Base-by-base conservation (phyloP, 2,888 invertebrate species). In the Drosophila testacea region DNA sequence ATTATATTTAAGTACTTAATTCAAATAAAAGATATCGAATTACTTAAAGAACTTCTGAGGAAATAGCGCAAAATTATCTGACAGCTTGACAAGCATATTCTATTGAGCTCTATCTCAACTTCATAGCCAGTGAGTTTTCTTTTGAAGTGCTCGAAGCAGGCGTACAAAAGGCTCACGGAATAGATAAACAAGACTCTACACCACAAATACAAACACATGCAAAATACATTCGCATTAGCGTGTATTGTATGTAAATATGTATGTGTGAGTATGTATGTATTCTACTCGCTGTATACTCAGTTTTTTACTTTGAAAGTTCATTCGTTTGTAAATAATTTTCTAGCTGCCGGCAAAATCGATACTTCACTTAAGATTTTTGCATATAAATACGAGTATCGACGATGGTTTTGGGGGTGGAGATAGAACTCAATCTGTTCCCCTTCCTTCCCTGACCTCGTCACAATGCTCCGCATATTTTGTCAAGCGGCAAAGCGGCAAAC, bases 341-440 rank as follows among this genome's bases (percentile, higher is more conserved):
- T 74, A 73, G 85, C 85, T 78, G 42, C 44, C 52, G 83, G 85
- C 85, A 81, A 88, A 85, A 85, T 85, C 85, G 88, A 85, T 85
- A 89, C 86, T 85, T 85, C 73, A 73, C 73, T 79, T 79, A 88
- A 85, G 83, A 88, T 85, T 89, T 87, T 85, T 85, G 86, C 83
- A 85, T 88, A 81, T 66, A 83, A 70, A 63, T 69, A 71, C 54
- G 72, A 64, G 50, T 63, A 44, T 34, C 46, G 28, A 3, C 34
- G 27, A 13, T 16, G 22, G 39, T 5, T 42, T 22, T 7, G 6
- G 6, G 32, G 7, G 32, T 32, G 32, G 27, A 0, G 16, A 22
- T 22, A 6, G 6, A 11, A 44, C 27, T 6, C 44, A 27, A 11
- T 16, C 38, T 38, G 0, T 11, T 5, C 32, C 6, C 41, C 28